Evolutionary conservation across 1,140 invertebrate species (phyloP), one percentile per base, ranked within the genome.

Genomic region (Drosophila triauraria): DNA sequence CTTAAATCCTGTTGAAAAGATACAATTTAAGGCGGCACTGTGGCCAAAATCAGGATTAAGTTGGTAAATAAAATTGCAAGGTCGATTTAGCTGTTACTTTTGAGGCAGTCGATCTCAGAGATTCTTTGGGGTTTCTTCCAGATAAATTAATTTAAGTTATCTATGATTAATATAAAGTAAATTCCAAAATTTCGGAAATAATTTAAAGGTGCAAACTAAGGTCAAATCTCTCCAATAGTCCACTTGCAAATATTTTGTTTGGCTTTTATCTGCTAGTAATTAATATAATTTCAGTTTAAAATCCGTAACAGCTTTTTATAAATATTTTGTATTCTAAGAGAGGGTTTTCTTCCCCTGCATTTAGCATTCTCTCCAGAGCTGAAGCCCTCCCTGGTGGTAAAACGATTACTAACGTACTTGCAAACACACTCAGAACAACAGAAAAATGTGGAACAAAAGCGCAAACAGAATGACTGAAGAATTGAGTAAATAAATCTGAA

Each of bases 401-500:
- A 44, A 61, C 61, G 60, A 44, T 61, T 25, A 32, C 40, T 8
- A 60, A 32, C 38, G 5, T 27, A 43, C 61, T 43, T n/a, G 35
- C 25, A 30, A 64, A 42, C 42, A 30, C 56, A 38, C 51, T n/a
- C 5, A 8, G 40, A 40, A 48, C 40, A 15, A 40, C 46, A 32
- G 46, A 30, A 60, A 61, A 78, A 48, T 51, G 43, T 62, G 20
- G 40, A 64, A 35, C 68, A 84, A 80, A 80, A 69, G 80, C 48
- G 48, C 76, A 87, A 67, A 77, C 67, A 83, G 17, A 44, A 57
- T 38, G 53, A 42, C 63, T 77, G 47, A 87, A 78, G 54, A 87
- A 74, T 75, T 77, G 61, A 78, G 82, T 68, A 91, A 90, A 91
- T 91, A 91, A 90, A 90, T 90, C 83, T 87, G 79, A 75, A 80